phyloP scores from a whole-genome alignment of 2,888 invertebrate species.

The Caenorhabditis sp. region DNA sequence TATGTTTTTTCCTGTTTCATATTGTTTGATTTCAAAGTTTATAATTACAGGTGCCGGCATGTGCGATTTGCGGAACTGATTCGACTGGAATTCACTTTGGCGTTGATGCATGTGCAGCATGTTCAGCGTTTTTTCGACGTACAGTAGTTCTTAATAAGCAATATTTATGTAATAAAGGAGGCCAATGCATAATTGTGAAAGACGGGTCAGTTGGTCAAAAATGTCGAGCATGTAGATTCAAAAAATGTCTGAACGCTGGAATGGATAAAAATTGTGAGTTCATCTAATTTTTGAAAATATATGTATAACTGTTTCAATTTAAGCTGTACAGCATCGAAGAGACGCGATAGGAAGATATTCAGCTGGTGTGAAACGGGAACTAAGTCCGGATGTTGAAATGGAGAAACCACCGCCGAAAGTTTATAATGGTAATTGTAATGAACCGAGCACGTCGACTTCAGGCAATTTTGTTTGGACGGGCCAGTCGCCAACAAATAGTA shows the following conservation, averaged over 20 bases:
- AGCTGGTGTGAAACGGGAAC: conserved; percentile 51
- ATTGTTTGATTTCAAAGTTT: no score
- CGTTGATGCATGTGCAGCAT: conserved; percentile 67
- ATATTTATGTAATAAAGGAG: conserved; percentile 59
- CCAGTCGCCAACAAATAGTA: neutral
- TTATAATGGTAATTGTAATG: neutral
- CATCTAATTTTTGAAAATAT: neutral
- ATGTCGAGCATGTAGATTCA: conserved; percentile 65
- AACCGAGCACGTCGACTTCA: conserved; percentile 12
- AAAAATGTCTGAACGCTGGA: conserved; percentile 59
- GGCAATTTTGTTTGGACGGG: neutral
- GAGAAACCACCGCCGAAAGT: conserved; percentile 23
- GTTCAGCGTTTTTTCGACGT: conserved; percentile 58
- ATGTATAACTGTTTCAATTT: neutral
- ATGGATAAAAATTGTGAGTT: conserved; percentile 50
- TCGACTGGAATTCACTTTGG: conserved; percentile 69
- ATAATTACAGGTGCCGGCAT: conserved; percentile 52
- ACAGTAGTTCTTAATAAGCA: conserved; percentile 65
- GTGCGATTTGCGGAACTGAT: conserved; percentile 64
- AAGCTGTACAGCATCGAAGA: conserved; percentile 66
- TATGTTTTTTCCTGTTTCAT: no score
- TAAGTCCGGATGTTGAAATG: conserved; percentile 23
- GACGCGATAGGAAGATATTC: conserved; percentile 68
- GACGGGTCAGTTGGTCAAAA: conserved; percentile 58
- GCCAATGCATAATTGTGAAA: conserved; percentile 57